phyloP scores from a whole-genome alignment of 1,140 invertebrate genomes.

The Ips nitidus region DNA sequence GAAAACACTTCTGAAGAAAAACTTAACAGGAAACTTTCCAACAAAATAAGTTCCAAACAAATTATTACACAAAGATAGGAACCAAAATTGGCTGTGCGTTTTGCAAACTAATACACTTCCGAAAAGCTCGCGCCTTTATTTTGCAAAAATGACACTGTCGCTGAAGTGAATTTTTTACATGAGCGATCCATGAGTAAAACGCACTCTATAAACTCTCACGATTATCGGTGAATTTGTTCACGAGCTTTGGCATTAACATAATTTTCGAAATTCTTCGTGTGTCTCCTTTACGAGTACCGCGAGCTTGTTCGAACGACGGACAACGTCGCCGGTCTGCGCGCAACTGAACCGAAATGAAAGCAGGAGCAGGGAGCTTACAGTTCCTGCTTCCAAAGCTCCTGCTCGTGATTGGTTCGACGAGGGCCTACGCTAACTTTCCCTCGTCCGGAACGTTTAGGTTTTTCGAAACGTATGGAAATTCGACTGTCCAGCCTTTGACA shows the following conservation, averaged over 20 bases:
- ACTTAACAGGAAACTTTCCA: no score
- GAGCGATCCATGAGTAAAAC: background rate
- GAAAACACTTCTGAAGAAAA: no score
- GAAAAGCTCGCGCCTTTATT: background rate
- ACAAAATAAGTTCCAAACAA: no score
- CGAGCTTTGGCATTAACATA: background rate
- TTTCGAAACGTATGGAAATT: no score
- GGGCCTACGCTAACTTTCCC: slow-evolving; percentile 7
- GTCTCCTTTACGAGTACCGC: background rate
- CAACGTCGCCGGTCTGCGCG: slow-evolving; percentile 26
- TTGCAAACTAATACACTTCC: slow-evolving; percentile 1
- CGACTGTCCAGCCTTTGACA: no score
- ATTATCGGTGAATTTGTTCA: background rate
- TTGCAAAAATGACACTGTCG: no score
- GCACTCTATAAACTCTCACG: background rate
- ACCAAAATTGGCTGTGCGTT: background rate
- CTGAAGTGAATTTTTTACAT: background rate
- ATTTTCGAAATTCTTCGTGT: background rate
- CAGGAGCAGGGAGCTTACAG: slow-evolving; percentile 30
- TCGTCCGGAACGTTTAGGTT: background rate
- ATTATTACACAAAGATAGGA: background rate
- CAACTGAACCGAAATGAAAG: slow-evolving; percentile 33
- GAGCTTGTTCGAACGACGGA: background rate
- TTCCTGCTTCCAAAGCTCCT: slow-evolving; percentile 26
- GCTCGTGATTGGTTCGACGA: slow-evolving; percentile 8